Evolutionary conservation across 1,140 invertebrate species (phyloP), one percentile per base, ranked within the genome.

Genomic region (Oreohelix idahoensis): DNA sequence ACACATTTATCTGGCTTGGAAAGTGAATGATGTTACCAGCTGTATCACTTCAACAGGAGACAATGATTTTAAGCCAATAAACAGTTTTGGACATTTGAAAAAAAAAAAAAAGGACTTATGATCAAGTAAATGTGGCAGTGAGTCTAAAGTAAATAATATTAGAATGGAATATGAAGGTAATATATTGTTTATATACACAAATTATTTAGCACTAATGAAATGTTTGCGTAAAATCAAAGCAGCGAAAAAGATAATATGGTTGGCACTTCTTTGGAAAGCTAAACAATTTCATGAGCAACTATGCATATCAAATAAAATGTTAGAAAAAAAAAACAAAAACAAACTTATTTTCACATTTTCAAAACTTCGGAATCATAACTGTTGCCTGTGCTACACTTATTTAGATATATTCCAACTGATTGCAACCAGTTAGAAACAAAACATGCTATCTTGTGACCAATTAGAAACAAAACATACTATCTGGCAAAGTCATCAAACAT

Each of bases 401-500:
- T 35, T n/a, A 15, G 35, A 2, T 36, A 35, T 29, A 26, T 53
- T n/a, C n/a, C n/a, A n/a, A n/a, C n/a, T n/a, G n/a, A n/a, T 32
- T 63, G 5, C 32, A 42, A 39, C 36, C n/a, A 77, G 69, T 0
- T 29, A 83, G 38, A 77, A 45, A 66, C 20, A 71, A 29, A 70
- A 66, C 42, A 26, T n/a, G n/a, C 36, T 75, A 35, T 29, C n/a
- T 32, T 63, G 5, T 45, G 69, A 39, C 36, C n/a, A 77, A 76
- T 0, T 29, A 83, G 38, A 77, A 45, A 66, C 20, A 71, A 29
- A 70, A 66, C 42, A 26, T n/a, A 42, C 36, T 75, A 35, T 29
- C n/a, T 38, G n/a, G 26, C 23, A 78, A n/a, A 49, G n/a, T 77
- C 78, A 81, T 94, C 95, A 97, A 91, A 97, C 97, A 92, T 97